Evolutionary conservation across 2,888 invertebrate species (phyloP).

Genomic region (Listrodromus nycthemerus): DNA sequence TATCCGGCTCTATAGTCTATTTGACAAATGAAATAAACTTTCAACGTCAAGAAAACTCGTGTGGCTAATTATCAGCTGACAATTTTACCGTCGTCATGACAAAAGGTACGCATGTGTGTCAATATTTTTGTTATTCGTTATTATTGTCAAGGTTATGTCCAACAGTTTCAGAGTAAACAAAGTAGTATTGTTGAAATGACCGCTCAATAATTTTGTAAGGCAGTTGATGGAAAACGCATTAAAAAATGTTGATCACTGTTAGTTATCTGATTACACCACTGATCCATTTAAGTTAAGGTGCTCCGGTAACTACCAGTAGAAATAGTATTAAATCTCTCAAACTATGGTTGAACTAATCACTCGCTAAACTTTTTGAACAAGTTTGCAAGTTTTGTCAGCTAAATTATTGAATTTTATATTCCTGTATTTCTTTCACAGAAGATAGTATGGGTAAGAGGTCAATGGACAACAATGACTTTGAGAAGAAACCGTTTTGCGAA

Average conservation of each 20-base stretch:
- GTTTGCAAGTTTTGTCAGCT: background rate
- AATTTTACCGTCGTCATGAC: constrained; percentile 38
- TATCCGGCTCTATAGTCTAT: background rate
- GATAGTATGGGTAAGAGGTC: constrained; percentile 79
- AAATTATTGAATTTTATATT: background rate
- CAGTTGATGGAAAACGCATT: too few relatives aligned
- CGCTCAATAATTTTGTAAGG: background rate
- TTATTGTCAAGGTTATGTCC: constrained; percentile 32
- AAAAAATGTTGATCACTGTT: too few relatives aligned
- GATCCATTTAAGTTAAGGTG: background rate
- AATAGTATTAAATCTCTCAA: background rate
- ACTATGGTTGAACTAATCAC: background rate
- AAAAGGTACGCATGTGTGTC: constrained; percentile 53
- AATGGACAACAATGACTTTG: constrained; percentile 79
- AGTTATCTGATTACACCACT: too few relatives aligned
- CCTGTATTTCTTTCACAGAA: constrained; percentile 65
- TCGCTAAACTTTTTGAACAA: too few relatives aligned
- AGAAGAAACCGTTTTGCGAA: constrained; percentile 78
- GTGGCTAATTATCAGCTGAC: background rate
- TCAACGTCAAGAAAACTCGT: background rate
- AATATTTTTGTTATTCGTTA: background rate
- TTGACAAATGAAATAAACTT: background rate
- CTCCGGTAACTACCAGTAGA: background rate
- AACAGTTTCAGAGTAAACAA: constrained; percentile 48
- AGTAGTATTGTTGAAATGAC: background rate